Percentiles rank a stretch among this genome's conserved stretches.
These are phyloP conservation scores for Escarpia spicata DNA, from an alignment of 2,888 invertebrate species.

Conservation along the genomic window DNA sequence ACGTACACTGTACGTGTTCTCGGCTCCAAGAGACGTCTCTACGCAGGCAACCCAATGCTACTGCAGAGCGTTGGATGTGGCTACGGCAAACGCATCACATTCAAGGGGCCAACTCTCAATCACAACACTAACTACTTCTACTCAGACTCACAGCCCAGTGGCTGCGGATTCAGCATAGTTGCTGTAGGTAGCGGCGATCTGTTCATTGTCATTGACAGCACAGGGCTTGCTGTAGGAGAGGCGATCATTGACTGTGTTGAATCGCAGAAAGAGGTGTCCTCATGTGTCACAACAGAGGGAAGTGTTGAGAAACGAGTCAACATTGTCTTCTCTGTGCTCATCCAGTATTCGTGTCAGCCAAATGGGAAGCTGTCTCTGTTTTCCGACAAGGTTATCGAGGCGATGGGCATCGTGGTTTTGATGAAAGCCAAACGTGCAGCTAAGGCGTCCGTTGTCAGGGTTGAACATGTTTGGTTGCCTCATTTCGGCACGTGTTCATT, in stretches of 20 bases:
- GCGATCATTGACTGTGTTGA: constrained; percentile 23
- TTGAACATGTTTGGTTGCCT: neutral
- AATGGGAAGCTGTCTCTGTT: neutral
- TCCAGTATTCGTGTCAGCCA: neutral
- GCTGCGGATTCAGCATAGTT: constrained; percentile 76
- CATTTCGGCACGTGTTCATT: neutral
- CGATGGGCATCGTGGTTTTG: neutral
- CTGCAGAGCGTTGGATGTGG: constrained; percentile 79
- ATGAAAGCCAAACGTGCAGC: neutral
- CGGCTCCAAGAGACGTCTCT: constrained; percentile 73
- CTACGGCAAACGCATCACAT: constrained; percentile 79
- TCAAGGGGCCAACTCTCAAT: constrained; percentile 75
- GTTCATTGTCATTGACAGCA: constrained; percentile 24
- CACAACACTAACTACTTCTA: constrained; percentile 76
- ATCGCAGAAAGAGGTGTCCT: constrained; percentile 29
- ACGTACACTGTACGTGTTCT: constrained; percentile 78
- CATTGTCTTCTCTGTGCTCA: constrained; percentile 20
- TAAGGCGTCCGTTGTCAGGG: neutral
- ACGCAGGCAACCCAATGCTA: constrained; percentile 73
- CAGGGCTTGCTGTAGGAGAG: constrained; percentile 20
- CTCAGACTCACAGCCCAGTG: constrained; percentile 80
- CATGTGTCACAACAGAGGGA: constrained; percentile 20
- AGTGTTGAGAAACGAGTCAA: constrained; percentile 24
- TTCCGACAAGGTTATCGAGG: neutral
- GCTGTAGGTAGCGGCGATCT: constrained; percentile 59